phyloP scores from a whole-genome alignment of 1,140 invertebrate species.

The Solenopsis invicta region DNA sequence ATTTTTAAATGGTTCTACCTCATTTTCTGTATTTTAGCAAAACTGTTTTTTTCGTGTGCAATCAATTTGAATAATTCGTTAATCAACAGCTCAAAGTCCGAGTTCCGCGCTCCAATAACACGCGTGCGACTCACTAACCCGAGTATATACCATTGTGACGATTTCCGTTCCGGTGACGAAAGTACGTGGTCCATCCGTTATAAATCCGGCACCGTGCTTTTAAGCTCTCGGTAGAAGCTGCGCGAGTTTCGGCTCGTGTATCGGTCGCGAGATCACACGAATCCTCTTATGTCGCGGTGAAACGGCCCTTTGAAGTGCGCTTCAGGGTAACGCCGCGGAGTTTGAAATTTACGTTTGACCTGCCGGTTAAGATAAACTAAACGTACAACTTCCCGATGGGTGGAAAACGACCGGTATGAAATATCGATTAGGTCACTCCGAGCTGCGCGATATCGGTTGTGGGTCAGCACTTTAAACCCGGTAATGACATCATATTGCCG shows the following conservation, averaged over 20 bases:
- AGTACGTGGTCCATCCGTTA: conserved; percentile 38
- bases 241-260: conserved; percentile 19
- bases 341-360: conserved; percentile 54
- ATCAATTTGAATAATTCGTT: conserved; percentile 42
- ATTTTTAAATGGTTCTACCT: no score
- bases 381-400: conserved; percentile 45
- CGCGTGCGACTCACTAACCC: conserved; percentile 33
- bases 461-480: conserved; percentile 44
- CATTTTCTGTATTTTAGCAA: no score
- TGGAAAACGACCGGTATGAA: conserved; percentile 39
- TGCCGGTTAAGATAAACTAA: conserved; percentile 45
- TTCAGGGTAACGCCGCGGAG: conserved; percentile 14
- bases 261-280: conserved; percentile 42
- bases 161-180: conserved; percentile 51
- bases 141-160: conserved; percentile 51
- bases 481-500: conserved; percentile 45
- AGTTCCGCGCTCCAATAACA: conserved; percentile 36
- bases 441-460: conserved; percentile 37
- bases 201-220: conserved; percentile 32
- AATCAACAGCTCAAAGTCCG: conserved; percentile 1
- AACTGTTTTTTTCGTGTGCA: not conserved
- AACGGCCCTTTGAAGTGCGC: conserved; percentile 37
- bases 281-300: conserved; percentile 35
- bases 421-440: conserved; percentile 46
- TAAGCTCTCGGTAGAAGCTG: conserved; percentile 17